phyloP scores from a whole-genome alignment of 2,888 invertebrate genomes.

The Lottia gigantea region DNA sequence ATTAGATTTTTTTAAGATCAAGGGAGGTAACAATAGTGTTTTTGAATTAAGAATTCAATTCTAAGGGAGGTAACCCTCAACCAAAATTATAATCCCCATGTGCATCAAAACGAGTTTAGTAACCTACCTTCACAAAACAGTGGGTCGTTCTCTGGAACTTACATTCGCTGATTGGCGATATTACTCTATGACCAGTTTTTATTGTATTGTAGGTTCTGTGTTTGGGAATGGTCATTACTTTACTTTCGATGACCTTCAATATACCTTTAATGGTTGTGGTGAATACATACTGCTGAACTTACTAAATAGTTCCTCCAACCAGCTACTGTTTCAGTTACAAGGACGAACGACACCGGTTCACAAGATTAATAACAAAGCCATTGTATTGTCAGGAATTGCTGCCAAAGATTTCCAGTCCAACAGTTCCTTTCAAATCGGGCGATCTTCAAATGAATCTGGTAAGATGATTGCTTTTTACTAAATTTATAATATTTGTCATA shows the following conservation, averaged over 20 bases:
- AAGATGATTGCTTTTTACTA: not conserved
- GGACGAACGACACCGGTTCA: not conserved
- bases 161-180: too few species aligned
- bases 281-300: slow-evolving; percentile 12
- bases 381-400: not conserved
- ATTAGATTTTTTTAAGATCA: too few species aligned
- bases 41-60: too few species aligned
- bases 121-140: too few species aligned
- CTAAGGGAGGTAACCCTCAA: too few species aligned
- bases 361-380: not conserved
- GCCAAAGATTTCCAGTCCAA: not conserved
- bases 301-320: too few species aligned
- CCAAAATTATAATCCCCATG: too few species aligned
- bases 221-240: slow-evolving; percentile 4
- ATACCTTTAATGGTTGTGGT: slow-evolving; percentile 15
- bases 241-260: slow-evolving; percentile 10
- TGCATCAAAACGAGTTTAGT: too few species aligned
- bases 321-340: not conserved
- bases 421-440: not conserved
- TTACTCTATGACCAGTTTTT: not conserved
- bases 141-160: too few species aligned
- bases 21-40: too few species aligned
- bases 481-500: too few species aligned
- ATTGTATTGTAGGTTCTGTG: not conserved
- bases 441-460: not conserved